Conservation (phyloP, 2,113 vertebrate genomes). For the Chamaetylas fuelleborni region DNA sequence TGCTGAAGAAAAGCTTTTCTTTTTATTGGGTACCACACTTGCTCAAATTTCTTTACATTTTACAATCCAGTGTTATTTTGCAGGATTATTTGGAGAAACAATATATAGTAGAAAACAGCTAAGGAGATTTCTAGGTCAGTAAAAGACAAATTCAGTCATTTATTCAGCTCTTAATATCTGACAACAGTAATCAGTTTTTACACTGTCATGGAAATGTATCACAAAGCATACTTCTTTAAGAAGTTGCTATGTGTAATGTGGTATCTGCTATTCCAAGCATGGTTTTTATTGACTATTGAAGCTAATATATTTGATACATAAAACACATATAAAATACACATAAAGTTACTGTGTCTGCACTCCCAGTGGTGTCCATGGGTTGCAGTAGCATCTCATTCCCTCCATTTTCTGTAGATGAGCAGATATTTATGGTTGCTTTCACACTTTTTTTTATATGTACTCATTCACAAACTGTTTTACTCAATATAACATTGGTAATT, state of each 20-base stretch:
- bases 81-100: neutral
- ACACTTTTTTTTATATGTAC: neutral
- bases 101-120: neutral
- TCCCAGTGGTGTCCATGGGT: neutral
- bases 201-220: neutral
- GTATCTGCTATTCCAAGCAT: neutral
- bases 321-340: neutral
- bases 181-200: neutral
- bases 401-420: neutral
- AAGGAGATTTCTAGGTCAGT: neutral
- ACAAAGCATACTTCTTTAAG: neutral
- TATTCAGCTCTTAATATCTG: neutral
- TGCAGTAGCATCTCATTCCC: neutral
- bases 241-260: neutral
- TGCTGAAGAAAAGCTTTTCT: neutral
- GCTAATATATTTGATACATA: neutral
- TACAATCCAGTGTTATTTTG: neutral
- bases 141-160: neutral
- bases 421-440: neutral
- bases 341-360: neutral
- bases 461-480: neutral
- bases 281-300: neutral
- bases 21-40: neutral
- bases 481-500: neutral
- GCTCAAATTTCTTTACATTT: neutral